Percentiles rank a stretch among this genome's conserved stretches.
These are phyloP conservation scores for Parapsyche elsis DNA, from an alignment of 1,140 invertebrate genomes.

Conservation along the genomic window DNA sequence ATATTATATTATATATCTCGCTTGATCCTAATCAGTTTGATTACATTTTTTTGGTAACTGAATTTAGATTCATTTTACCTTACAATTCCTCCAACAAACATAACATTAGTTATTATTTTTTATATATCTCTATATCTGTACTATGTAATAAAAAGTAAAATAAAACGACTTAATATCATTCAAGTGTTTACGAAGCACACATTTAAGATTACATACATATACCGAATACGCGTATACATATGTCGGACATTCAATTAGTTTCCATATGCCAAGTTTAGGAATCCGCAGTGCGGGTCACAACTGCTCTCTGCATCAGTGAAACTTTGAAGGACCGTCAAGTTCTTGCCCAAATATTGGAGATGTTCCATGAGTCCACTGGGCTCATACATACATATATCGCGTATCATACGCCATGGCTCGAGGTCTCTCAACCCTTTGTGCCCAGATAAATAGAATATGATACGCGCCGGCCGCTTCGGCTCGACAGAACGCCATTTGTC, in stretches of 20 bases:
- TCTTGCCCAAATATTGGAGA: not conserved
- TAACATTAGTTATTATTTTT: too few relatives aligned
- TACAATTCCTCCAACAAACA: too few relatives aligned
- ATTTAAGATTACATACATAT: too few relatives aligned
- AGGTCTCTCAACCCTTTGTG: not conserved
- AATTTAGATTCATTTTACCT: too few relatives aligned
- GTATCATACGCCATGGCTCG: not conserved
- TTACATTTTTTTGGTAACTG: too few relatives aligned
- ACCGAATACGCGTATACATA: not conserved
- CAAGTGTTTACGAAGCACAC: too few relatives aligned
- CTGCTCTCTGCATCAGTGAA: not conserved
- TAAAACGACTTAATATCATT: too few relatives aligned
- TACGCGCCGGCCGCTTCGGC: not conserved
- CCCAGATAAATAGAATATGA: constrained; percentile 45
- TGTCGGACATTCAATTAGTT: not conserved
- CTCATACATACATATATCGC: too few relatives aligned
- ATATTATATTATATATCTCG: too few relatives aligned
- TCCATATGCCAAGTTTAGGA: not conserved
- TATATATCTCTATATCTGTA: too few relatives aligned
- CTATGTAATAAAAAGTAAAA: too few relatives aligned
- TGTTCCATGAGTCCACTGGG: not conserved
- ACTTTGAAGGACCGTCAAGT: not conserved
- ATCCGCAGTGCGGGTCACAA: not conserved
- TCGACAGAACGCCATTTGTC: constrained; percentile 30
- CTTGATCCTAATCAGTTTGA: too few relatives aligned